Evolutionary conservation across 1,140 invertebrate genomes (phyloP), one percentile per base, ranked within the genome.

Genomic region (Nebria ingens): DNA sequence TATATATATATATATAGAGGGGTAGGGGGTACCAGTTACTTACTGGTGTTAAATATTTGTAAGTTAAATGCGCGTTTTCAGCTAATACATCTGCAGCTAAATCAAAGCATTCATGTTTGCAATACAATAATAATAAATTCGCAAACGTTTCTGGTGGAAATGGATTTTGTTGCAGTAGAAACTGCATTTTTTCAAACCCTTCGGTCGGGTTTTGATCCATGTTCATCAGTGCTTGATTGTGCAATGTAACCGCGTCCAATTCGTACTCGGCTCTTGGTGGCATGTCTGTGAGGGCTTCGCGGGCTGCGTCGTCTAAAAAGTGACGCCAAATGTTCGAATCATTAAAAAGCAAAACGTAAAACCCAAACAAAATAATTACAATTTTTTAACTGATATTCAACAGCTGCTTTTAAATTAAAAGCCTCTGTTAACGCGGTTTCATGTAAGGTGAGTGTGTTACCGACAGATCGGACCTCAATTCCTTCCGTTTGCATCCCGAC

Each of bases 401-500:
- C 95, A 2, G 97, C 97, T 15, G 95, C 95, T 77, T 98, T 98
- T 0, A 99, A 77, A 75, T 99, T 99, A 65, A 98, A 97, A 0
- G 97, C 95, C 76, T 99, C 97, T 13, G 98, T 93, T 1, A 99
- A 75, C 23, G 94, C 94, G 19, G 96, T 97, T 72, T 98, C 87
- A 67, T 98, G 93, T 49, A 99, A 79, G 0, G 91, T 92, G 29
- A 97, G 75, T 1, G 95, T 97, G 73, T 99, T 99, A 13, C 96
- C 97, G 45, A 99, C 96, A 72, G 94, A 97, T 62, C 92, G 80
- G 2, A 96, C 87, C 77, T 97, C 93, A 59, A 95, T 92, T 6
- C 94, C 94, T 73, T 99, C 97, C n/a, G 94, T 93, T 65, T 92
- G 92, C 83, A 96, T 93, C 0, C 97, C 97, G 25, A 99, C 94